Evolutionary conservation across 1,140 invertebrate species (phyloP).

Genomic region (Solenopsis invicta): DNA sequence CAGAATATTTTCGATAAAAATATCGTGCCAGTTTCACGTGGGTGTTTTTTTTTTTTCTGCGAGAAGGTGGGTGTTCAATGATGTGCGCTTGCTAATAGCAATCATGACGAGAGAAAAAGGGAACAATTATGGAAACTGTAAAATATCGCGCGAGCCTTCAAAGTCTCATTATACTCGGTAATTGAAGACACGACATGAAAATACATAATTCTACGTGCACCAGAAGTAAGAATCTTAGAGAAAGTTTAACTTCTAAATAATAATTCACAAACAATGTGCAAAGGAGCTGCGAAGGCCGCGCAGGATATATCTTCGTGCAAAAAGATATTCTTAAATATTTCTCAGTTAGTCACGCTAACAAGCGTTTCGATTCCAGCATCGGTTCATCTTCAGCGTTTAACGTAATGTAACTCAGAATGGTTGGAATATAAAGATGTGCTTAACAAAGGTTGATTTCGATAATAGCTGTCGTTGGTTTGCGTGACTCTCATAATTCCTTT

Average conservation of each 20-base stretch:
- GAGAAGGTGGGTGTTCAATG: not conserved
- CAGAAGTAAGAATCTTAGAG: conserved; percentile 24
- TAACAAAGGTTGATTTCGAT: no score
- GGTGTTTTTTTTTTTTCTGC: not conserved
- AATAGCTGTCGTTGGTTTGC: no score
- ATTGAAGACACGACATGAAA: not conserved
- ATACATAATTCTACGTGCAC: not conserved
- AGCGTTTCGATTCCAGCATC: no score
- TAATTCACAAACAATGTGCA: not conserved
- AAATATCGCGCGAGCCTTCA: not conserved
- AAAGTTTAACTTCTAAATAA: conserved; percentile 29
- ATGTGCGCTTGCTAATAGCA: not conserved
- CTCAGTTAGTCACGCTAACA: no score
- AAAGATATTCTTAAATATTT: no score
- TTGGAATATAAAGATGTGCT: no score
- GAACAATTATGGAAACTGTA: conserved; percentile 1
- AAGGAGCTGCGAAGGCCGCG: no score
- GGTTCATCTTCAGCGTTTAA: no score
- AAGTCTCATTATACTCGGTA: not conserved
- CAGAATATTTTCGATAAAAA: not conserved
- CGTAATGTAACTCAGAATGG: no score
- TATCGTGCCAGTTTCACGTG: not conserved
- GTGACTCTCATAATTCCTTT: no score
- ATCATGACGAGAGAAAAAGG: not conserved
- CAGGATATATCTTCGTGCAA: no score